phyloP scores from a whole-genome alignment of 2,113 vertebrate genomes.

The Proteles cristata region DNA sequence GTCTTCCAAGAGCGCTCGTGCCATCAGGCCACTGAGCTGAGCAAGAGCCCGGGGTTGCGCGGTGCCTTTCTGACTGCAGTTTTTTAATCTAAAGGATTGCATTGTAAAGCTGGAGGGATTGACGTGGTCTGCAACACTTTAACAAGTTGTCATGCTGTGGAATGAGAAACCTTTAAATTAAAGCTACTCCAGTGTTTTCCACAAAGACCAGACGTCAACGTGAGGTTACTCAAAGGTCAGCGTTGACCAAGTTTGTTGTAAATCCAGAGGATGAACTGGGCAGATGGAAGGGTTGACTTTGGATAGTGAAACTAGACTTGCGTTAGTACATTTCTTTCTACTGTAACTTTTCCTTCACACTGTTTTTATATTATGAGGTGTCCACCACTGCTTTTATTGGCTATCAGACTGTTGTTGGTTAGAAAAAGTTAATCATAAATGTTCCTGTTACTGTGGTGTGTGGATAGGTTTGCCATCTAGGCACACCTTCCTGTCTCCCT shows the following conservation, averaged over 20 bases:
- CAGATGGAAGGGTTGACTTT: slow-evolving; percentile 62
- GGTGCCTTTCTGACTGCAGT: slow-evolving; percentile 58
- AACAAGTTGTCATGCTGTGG: slow-evolving; percentile 63
- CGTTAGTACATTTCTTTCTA: slow-evolving; percentile 40
- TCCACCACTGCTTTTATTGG: slow-evolving; percentile 56
- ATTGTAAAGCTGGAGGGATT: slow-evolving; percentile 72
- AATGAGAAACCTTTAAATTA: slow-evolving; percentile 70
- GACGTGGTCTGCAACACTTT: slow-evolving; percentile 75
- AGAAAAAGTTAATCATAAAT: slow-evolving; percentile 21
- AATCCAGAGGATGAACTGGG: slow-evolving; percentile 39
- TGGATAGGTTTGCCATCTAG: slow-evolving; percentile 6
- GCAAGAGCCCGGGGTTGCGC: slow-evolving; percentile 44
- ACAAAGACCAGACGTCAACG: slow-evolving; percentile 32
- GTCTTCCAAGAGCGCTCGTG: slow-evolving; percentile 46
- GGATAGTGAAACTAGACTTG: slow-evolving; percentile 67
- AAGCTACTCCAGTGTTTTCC: slow-evolving; percentile 31
- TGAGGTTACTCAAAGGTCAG: slow-evolving; percentile 60
- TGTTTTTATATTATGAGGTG: slow-evolving; percentile 43
- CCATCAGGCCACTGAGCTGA: slow-evolving; percentile 72
- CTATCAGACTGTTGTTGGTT: slow-evolving; percentile 56
- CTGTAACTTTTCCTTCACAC: slow-evolving; percentile 69
- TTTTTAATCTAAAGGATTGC: slow-evolving; percentile 76
- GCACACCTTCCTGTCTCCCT: neutral
- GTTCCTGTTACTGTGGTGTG: slow-evolving; percentile 8
- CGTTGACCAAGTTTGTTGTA: slow-evolving; percentile 56